phyloP scores from a whole-genome alignment of 1,140 invertebrate genomes.

The Brachionus angularis region DNA sequence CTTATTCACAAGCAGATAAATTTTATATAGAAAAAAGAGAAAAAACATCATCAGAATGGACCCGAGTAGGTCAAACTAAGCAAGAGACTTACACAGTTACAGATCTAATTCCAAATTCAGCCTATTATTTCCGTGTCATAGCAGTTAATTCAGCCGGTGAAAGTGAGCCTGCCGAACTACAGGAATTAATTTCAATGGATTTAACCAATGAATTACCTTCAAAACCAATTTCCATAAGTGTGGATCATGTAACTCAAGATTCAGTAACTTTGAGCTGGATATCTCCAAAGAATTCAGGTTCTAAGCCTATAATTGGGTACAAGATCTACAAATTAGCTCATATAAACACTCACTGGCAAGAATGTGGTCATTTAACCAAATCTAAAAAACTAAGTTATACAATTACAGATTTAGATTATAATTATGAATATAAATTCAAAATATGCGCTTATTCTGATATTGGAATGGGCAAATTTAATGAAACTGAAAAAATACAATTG shows the following conservation, averaged over 20 bases:
- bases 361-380: slow-evolving; percentile 10
- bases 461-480: slow-evolving; percentile 73
- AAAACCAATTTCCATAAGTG: slow-evolving; percentile 17
- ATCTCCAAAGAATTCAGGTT: slow-evolving; percentile 9
- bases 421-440: slow-evolving; percentile 85
- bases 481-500: background rate
- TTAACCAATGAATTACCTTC: slow-evolving; percentile 27
- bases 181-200: slow-evolving; percentile 60
- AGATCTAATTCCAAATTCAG: background rate
- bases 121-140: slow-evolving; percentile 2
- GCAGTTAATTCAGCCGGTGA: slow-evolving; percentile 54
- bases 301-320: slow-evolving; percentile 24
- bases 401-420: slow-evolving; percentile 61
- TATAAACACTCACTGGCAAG: background rate
- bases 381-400: slow-evolving; percentile 10
- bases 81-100: background rate
- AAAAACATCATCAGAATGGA: background rate
- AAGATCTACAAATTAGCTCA: background rate
- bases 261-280: slow-evolving; percentile 17
- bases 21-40: slow-evolving; percentile 69
- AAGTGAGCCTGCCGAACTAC: slow-evolving; percentile 76
- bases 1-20: background rate
- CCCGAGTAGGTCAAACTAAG: background rate
- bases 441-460: slow-evolving; percentile 89
- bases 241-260: background rate